Percentiles rank a stretch among this genome's conserved stretches.
Evolutionary conservation across 2,797 vertebrate genomes (phyloP).

Genomic region (Eutrigla gurnardus): DNA sequence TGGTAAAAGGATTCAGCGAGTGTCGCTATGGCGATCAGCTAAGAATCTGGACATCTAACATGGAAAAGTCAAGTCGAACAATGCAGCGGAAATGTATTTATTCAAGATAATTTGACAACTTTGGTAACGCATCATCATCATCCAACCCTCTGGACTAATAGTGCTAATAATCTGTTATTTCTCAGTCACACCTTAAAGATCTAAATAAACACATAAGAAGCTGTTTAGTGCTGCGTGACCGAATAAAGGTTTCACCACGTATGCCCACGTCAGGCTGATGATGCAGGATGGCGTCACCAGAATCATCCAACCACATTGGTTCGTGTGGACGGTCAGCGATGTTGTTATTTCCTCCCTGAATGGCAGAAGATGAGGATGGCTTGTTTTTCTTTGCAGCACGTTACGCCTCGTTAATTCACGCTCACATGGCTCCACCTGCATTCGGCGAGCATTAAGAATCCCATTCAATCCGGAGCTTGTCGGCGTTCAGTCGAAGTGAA

Average conservation of each 20-base stretch:
- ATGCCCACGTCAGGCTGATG: not conserved
- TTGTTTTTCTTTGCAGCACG: conserved; percentile 9
- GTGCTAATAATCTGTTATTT: no score
- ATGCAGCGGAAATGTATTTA: no score
- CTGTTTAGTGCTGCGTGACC: not conserved
- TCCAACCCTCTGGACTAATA: no score
- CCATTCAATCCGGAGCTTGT: not conserved
- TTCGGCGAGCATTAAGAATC: not conserved
- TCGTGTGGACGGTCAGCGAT: not conserved
- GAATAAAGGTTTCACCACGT: not conserved
- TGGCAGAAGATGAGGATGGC: not conserved
- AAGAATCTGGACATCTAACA: no score
- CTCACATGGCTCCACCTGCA: conserved; percentile 42
- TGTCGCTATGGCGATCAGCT: no score
- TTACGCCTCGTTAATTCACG: conserved; percentile 19
- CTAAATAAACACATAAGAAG: not conserved
- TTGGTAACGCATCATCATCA: no score
- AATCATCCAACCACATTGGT: not conserved
- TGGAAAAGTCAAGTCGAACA: no score
- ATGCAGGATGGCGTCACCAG: not conserved
- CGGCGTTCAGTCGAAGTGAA: conserved; percentile 20
- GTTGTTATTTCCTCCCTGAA: not conserved
- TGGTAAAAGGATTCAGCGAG: no score
- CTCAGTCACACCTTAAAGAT: no score
- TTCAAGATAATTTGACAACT: no score